Evolutionary conservation across 2,113 vertebrate genomes (phyloP).

Genomic region (Salvator merianae): DNA sequence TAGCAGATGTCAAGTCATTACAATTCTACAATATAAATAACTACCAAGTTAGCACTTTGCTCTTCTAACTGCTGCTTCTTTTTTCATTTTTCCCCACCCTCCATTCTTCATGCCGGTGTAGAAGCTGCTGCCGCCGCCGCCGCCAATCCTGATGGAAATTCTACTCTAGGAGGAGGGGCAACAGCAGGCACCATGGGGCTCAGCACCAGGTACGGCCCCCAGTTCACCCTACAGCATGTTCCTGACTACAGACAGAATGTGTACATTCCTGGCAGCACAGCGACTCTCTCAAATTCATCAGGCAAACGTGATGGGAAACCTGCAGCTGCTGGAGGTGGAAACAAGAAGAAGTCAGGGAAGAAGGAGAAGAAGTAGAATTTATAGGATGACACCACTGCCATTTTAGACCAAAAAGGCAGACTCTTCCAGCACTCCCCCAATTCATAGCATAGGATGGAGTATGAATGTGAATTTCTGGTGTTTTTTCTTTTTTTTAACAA

Average conservation of each 20-base stretch:
- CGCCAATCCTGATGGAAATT: constrained; percentile 79
- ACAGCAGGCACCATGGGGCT: constrained; percentile 94
- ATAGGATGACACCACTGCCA: constrained; percentile 49
- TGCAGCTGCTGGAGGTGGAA: constrained; percentile 77
- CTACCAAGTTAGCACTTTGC: not conserved
- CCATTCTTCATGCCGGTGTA: constrained; percentile 51
- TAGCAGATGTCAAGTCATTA: not conserved
- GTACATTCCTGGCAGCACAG: constrained; percentile 96
- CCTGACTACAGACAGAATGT: constrained; percentile 97
- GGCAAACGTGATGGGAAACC: constrained; percentile 80
- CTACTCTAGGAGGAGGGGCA: constrained; percentile 81
- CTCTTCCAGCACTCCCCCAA: constrained; percentile 66
- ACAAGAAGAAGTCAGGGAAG: constrained; percentile 98
- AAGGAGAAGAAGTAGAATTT: constrained; percentile 95
- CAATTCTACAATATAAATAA: not conserved
- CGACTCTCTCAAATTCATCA: constrained; percentile 88
- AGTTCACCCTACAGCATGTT: constrained; percentile 97
- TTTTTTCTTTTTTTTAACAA: not conserved
- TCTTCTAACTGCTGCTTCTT: not conserved
- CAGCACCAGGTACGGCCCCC: constrained; percentile 93
- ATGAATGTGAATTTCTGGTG: constrained; percentile 66
- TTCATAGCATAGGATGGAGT: constrained; percentile 66
- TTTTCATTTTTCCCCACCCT: constrained; percentile 8
- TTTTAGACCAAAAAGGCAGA: constrained; percentile 70
- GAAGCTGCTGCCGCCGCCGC: constrained; percentile 82